Evolutionary conservation across 2,888 invertebrate species (phyloP).

Genomic region (Drepana falcataria): DNA sequence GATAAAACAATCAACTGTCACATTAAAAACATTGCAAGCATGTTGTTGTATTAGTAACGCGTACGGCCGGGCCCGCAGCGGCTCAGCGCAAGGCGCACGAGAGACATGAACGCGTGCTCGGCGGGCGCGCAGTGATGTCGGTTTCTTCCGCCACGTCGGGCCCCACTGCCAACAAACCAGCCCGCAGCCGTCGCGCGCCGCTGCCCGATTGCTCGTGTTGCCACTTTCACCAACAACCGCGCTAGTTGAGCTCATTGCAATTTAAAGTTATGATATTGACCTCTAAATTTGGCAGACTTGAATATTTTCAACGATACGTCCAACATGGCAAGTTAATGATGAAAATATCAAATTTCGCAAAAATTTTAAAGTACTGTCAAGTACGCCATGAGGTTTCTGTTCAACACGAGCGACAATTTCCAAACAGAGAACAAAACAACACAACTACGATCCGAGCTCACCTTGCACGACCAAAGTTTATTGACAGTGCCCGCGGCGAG

Average conservation of each 20-base stretch:
- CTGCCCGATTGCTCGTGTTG: slow-evolving; percentile 64
- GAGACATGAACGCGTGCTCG: slow-evolving; percentile 41
- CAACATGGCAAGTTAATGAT: slow-evolving; percentile 9
- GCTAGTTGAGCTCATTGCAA: slow-evolving; percentile 48
- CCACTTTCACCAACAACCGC: slow-evolving; percentile 71
- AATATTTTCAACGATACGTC: slow-evolving; percentile 7
- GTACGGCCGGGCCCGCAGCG: slow-evolving; percentile 18
- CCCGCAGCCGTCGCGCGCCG: slow-evolving; percentile 73
- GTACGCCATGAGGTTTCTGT: slow-evolving; percentile 26
- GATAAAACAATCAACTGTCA: slow-evolving; percentile 33
- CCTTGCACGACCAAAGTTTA: slow-evolving; percentile 70
- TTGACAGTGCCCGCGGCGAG: slow-evolving; percentile 68
- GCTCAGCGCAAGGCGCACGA: slow-evolving; percentile 14
- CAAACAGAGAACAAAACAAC: slow-evolving; percentile 47
- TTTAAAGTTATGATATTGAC: slow-evolving; percentile 54
- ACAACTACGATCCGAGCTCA: slow-evolving; percentile 47
- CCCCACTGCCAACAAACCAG: slow-evolving; percentile 44
- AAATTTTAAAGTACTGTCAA: neutral
- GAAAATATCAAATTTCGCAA: slow-evolving; percentile 2
- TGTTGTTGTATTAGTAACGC: slow-evolving; percentile 33
- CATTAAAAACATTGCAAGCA: slow-evolving; percentile 38
- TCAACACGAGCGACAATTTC: slow-evolving; percentile 36
- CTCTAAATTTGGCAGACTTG: slow-evolving; percentile 30
- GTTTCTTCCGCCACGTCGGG: slow-evolving; percentile 72
- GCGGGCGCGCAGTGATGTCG: slow-evolving; percentile 49